phyloP scores from a whole-genome alignment of 2,797 vertebrate genomes.

The Dicrostonyx torquatus region DNA sequence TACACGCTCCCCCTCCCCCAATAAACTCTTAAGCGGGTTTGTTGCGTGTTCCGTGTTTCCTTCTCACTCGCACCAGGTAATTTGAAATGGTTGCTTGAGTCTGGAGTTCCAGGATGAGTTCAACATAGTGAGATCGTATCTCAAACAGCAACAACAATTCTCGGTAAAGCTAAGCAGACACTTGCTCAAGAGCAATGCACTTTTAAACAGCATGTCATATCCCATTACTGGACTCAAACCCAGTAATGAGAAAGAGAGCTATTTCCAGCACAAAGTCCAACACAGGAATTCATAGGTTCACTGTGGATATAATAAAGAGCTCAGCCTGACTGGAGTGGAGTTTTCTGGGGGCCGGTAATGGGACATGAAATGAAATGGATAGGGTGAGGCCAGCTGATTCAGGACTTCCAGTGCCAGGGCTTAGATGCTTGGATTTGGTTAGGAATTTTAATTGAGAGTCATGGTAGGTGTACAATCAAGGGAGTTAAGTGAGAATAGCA shows the following conservation, averaged over 20 bases:
- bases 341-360: background rate
- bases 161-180: background rate
- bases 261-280: background rate
- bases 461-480: background rate
- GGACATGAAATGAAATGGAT: background rate
- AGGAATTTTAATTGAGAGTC: conserved; percentile 17
- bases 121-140: background rate
- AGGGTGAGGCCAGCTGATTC: background rate
- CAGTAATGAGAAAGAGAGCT: background rate
- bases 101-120: background rate
- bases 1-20: no score
- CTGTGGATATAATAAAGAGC: background rate
- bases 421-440: conserved; percentile 10
- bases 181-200: background rate
- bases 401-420: background rate
- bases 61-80: no score
- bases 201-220: background rate
- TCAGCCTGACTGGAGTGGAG: background rate
- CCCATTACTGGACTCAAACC: background rate
- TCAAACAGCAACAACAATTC: background rate
- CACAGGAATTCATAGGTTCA: background rate
- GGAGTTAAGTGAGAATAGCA: background rate
- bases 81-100: no score
- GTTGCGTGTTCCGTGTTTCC: no score
- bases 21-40: no score